Evolutionary conservation across 2,888 invertebrate genomes (phyloP), one percentile per base, ranked within the genome.

Genomic region (Metalampra italica): DNA sequence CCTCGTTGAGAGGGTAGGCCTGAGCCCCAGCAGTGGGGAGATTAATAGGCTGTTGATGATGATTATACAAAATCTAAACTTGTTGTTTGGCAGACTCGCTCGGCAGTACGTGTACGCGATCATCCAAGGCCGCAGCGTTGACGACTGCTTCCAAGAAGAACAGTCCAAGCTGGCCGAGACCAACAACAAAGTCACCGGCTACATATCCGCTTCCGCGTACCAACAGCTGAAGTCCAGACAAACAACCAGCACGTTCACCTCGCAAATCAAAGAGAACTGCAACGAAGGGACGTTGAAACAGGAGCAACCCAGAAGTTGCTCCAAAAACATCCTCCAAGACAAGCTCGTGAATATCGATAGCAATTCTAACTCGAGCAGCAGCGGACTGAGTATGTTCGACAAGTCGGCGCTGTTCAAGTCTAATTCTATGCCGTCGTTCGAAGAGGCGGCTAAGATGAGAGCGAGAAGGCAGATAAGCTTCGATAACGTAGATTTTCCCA

Each of bases 31-130:
- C n/a, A n/a, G n/a, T n/a, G n/a, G n/a, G n/a, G n/a, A n/a, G n/a
- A n/a, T n/a, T n/a, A n/a, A n/a, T n/a, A n/a, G n/a, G n/a, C n/a
- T n/a, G n/a, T n/a, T n/a, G n/a, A n/a, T n/a, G n/a, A n/a, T n/a
- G n/a, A n/a, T n/a, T n/a, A n/a, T n/a, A n/a, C n/a, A n/a, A n/a
- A n/a, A n/a, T 22, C 22, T 22, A 2, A 22, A 22, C n/a, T n/a
- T 22, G 5, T 22, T 50, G 29, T 46, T 45, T 29, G 5, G 0
- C 73, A 92, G 93, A 55, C 79, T 94, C 46, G 92, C 94, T 0
- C 91, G 92, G 34, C 91, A 90, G 54, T 92, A 93, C 71, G 92
- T 91, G 0, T 93, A 88, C 62, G 88, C 91, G 0, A 93, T 94
- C 11, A 91, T 92, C 51, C 91, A 91, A 66, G 93, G 93, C 0